Evolutionary conservation across 2,113 vertebrate species (phyloP), one percentile per base, ranked within the genome.

Genomic region (Hippolais icterina): DNA sequence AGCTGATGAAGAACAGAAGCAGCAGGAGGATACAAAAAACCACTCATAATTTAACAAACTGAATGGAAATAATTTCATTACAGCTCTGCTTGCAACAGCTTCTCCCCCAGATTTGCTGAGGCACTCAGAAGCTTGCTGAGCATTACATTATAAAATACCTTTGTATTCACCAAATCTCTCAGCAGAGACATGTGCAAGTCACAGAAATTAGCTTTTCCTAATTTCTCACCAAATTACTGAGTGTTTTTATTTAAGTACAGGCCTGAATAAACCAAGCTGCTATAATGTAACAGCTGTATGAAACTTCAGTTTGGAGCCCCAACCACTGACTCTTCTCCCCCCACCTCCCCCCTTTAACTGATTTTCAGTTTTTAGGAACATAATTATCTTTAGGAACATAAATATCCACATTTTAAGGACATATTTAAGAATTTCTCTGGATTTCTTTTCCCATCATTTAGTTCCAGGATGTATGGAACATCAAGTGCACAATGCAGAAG

Each of bases 301-400:
- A 23, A 74, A 49, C 13, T 53, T n/a, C 37, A 50, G 21, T 19
- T 20, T 33, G 33, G 11, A 59, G 42, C 12, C 57, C 61, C 17
- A 28, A 20, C 76, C 41, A 65, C 31, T 24, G 33, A 54, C 25
- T 72, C 27, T 33, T 28, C 28, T 60, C 52, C 27, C 15, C 11
- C 11, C 25, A n/a, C 15, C 24, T 29, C 27, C 23, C n/a, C n/a
- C n/a, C n/a, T n/a, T 59, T 6, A 44, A 31, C 0, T 8, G 6
- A 1, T 10, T 56, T 72, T 41, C 29, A 61, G 14, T 22, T 87
- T 82, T 33, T 61, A n/a, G n/a, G n/a, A n/a, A n/a, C n/a, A n/a
- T n/a, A n/a, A n/a, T n/a, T n/a, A 57, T 11, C 27, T 71, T 37
- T 24, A 68, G 22, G 31, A 86, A 77, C 12, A 16, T 0, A 1